Evolutionary conservation across 2,113 vertebrate species (phyloP).

Genomic region (Calyptommatus sinebrachiatus): DNA sequence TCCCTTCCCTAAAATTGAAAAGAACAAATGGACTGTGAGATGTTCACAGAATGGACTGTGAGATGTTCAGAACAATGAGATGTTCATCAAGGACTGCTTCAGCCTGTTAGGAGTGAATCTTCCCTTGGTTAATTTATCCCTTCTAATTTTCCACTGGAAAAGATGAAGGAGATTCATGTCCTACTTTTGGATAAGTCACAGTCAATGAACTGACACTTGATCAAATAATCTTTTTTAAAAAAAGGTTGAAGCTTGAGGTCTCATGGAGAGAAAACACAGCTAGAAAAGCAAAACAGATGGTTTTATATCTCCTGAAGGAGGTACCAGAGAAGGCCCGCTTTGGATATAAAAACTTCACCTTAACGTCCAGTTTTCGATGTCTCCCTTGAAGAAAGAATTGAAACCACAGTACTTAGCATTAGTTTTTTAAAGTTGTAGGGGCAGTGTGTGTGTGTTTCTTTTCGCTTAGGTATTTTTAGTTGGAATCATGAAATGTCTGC

Average conservation of each 20-base stretch:
- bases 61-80: too few relatives aligned
- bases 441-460: not conserved
- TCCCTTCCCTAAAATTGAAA: too few relatives aligned
- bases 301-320: not conserved
- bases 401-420: not conserved
- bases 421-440: not conserved
- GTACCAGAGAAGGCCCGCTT: not conserved
- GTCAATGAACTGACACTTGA: not conserved
- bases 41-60: too few relatives aligned
- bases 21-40: too few relatives aligned
- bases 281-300: not conserved
- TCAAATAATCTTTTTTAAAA: not conserved
- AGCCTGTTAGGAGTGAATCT: too few relatives aligned
- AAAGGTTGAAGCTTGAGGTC: not conserved
- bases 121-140: not conserved
- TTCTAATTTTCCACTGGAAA: not conserved
- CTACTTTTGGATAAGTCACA: not conserved
- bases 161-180: not conserved
- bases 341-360: not conserved
- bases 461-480: slow-evolving; percentile 28
- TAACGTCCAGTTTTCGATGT: slow-evolving; percentile 4
- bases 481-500: slow-evolving; percentile 8
- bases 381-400: not conserved
- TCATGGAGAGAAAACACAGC: not conserved
- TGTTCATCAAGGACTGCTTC: too few relatives aligned